Base-by-base conservation (phyloP, 2,797 vertebrate species). In the Melanotaenia parkinsoni region DNA sequence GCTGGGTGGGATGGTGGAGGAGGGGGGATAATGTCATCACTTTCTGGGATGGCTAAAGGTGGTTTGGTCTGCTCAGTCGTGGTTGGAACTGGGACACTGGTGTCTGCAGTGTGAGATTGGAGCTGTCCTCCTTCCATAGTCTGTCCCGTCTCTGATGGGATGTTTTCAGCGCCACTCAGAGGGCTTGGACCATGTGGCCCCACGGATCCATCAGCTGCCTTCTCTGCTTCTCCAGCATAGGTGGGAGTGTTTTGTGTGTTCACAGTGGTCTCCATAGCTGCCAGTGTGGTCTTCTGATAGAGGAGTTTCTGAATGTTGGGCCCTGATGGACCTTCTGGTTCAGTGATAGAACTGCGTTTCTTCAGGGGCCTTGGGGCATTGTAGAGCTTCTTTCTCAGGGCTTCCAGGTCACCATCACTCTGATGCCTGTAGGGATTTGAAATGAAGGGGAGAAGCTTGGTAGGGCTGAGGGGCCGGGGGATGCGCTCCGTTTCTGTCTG, bases 291-390 rank as follows among this genome's bases (percentile, higher is more conserved):
- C 86, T 98, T 96, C 94, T 99, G 98, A 83, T 99, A 99, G n/a
- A 98, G 81, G 4, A 99, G 95, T 82, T 99, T 99, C 93, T 99
- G 97, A 68, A 99, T 97, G 83, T 99, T 99, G n/a, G 97, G 98
- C 37, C 98, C 98, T 0, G 95, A 95, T 0, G 98, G 97, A 3
- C 97, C 97, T 82, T 99, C 98, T 0, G 98, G 97, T 81, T 99
- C 98, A 0, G 98, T 99, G 74, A 99, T 99, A 11, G 98, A 99
- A 92, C 97, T 98, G n/a, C 98, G 96, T 53, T 99, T 99, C 91
- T 99, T 99, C 18, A 99, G 90, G 0, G 98, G 98, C 13, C 98
- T 84, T 0, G 98, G 98, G 0, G 97, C 97, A 0, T 99, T 98
- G 66, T 96, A 97, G 9, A 99, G 94, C 80, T 97, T 99, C 72